phyloP scores from a whole-genome alignment of 2,797 vertebrate genomes.

The Amblyraja radiata region DNA sequence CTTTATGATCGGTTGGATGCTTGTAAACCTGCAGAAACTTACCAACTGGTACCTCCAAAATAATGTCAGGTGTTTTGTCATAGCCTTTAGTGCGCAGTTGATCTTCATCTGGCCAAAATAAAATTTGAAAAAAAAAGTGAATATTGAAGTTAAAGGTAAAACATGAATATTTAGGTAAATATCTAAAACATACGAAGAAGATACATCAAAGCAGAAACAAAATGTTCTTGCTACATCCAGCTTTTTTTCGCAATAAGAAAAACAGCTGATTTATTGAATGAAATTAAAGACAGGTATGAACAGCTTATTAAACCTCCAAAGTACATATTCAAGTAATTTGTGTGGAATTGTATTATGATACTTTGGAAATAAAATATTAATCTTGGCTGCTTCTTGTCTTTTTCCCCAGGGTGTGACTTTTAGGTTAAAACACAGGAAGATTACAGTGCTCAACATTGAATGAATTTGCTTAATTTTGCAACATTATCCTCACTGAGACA shows the following conservation, averaged over 20 bases:
- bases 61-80: slow-evolving; percentile 98
- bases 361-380: background rate
- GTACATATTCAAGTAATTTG: background rate
- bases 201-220: background rate
- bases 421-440: background rate
- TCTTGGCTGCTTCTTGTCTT: background rate
- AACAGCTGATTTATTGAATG: background rate
- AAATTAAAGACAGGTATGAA: background rate
- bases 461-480: background rate
- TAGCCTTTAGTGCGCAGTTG: slow-evolving; percentile 92
- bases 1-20: background rate
- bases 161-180: too few relatives aligned
- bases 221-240: background rate
- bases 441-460: background rate
- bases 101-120: slow-evolving; percentile 76
- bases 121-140: background rate
- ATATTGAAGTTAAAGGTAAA: background rate
- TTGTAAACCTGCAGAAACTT: slow-evolving; percentile 49
- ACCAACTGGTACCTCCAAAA: slow-evolving; percentile 95
- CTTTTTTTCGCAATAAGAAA: background rate
- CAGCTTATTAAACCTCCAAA: background rate
- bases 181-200: background rate
- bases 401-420: background rate
- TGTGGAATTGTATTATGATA: background rate
- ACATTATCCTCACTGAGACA: background rate